Percentiles rank a stretch among this genome's conserved stretches.
Conservation (phyloP, 2,797 vertebrate species). For the Rhinatrema bivittatum region DNA sequence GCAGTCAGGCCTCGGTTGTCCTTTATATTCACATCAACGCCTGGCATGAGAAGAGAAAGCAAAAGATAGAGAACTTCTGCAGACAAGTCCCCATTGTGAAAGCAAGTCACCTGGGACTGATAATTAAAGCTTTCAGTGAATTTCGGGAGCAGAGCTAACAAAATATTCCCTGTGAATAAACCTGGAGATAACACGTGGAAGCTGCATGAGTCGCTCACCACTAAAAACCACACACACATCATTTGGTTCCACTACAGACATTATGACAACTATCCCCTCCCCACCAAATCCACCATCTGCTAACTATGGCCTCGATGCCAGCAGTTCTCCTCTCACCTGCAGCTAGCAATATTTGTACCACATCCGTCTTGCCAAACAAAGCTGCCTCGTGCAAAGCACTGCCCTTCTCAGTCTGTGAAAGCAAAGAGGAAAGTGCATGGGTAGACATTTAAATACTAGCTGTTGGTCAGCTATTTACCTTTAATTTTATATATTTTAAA, state of each 20-base stretch:
- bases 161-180: not conserved
- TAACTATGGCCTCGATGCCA: constrained; percentile 12
- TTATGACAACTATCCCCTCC: not conserved
- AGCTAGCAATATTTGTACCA: constrained; percentile 89
- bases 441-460: constrained; percentile 8
- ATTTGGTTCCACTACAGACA: not conserved
- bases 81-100: too few species aligned
- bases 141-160: too few species aligned
- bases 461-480: too few species aligned
- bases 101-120: not conserved
- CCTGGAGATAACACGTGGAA: too few species aligned
- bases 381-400: constrained; percentile 97
- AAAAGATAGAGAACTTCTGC: not conserved
- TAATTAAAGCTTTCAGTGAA: too few species aligned
- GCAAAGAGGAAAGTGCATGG: constrained; percentile 50
- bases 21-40: constrained; percentile 83
- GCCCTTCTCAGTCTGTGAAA: constrained; percentile 92
- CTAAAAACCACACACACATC: not conserved
- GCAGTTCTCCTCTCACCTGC: constrained; percentile 73
- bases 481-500: too few species aligned
- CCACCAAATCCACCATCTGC: constrained; percentile 8
- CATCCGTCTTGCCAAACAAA: constrained; percentile 91
- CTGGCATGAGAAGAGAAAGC: constrained; percentile 44
- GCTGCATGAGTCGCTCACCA: not conserved
- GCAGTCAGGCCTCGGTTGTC: constrained; percentile 83